Evolutionary conservation across 2,113 vertebrate genomes (phyloP).

Genomic region (Glaucomys volans): DNA sequence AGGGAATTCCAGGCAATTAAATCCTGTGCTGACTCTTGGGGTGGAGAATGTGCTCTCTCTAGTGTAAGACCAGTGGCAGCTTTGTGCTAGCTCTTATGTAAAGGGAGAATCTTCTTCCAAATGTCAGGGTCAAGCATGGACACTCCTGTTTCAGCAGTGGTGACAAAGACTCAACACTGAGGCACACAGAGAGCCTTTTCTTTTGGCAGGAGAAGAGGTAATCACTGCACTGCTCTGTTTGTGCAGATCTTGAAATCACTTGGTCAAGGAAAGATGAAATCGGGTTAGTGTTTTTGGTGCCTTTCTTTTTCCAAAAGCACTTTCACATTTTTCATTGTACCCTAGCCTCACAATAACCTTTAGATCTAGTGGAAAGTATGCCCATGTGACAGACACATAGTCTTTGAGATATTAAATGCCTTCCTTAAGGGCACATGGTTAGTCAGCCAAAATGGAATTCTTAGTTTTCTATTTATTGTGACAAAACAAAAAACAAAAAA

Average conservation of each 20-base stretch:
- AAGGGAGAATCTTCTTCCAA: slow-evolving; percentile 55
- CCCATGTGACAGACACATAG: neutral
- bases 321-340: neutral
- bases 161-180: slow-evolving; percentile 54
- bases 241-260: neutral
- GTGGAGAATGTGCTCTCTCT: neutral
- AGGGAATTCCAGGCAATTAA: slow-evolving; percentile 60
- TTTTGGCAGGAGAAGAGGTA: neutral
- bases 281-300: neutral
- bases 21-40: neutral
- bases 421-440: neutral
- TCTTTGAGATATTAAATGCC: neutral
- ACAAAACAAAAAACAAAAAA: neutral
- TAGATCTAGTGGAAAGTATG: neutral
- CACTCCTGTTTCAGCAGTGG: slow-evolving; percentile 52
- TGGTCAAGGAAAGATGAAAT: neutral
- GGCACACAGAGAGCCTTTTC: slow-evolving; percentile 14
- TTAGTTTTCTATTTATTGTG: neutral
- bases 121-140: slow-evolving; percentile 21
- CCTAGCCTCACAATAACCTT: neutral
- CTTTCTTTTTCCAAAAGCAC: neutral
- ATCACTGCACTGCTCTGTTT: neutral
- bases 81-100: slow-evolving; percentile 64
- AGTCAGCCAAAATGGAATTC: neutral
- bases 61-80: neutral